phyloP scores from a whole-genome alignment of 1,140 invertebrate species.

The Apis laboriosa region DNA sequence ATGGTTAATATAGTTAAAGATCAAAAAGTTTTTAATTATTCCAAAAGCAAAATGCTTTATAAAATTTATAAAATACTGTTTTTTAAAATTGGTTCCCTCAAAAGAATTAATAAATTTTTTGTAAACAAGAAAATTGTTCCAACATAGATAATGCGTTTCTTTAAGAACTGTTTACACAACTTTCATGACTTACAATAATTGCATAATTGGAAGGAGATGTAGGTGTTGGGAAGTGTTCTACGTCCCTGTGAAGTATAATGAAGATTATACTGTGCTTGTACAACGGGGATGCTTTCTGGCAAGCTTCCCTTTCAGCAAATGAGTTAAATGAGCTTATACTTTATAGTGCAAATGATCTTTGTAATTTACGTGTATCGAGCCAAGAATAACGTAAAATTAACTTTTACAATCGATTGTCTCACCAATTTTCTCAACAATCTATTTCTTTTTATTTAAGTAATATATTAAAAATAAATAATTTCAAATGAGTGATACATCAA shows the following conservation, averaged over 20 bases:
- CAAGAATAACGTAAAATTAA: background rate
- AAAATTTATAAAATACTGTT: too few relatives aligned
- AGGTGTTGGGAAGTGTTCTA: background rate
- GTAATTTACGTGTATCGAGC: background rate
- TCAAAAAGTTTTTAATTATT: too few relatives aligned
- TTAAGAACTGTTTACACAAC: background rate
- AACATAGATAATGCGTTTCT: too few relatives aligned
- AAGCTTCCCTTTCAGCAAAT: constrained; percentile 28
- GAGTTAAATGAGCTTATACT: constrained; percentile 39
- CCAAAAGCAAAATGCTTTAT: too few relatives aligned
- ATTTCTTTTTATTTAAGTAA: too few relatives aligned
- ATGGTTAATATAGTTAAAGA: too few relatives aligned
- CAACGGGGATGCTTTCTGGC: constrained; percentile 36
- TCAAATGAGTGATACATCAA: too few relatives aligned
- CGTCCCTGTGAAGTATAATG: constrained; percentile 20
- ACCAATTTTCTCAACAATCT: too few relatives aligned
- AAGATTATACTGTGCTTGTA: constrained; percentile 14
- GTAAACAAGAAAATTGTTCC: background rate
- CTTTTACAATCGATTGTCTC: background rate
- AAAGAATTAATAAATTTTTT: background rate
- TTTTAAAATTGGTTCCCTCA: too few relatives aligned
- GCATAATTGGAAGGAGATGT: background rate
- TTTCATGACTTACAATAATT: background rate
- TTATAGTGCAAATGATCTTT: constrained; percentile 33
- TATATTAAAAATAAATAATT: too few relatives aligned